Conservation (phyloP, 2,888 invertebrate genomes). For the Hyles lineata region DNA sequence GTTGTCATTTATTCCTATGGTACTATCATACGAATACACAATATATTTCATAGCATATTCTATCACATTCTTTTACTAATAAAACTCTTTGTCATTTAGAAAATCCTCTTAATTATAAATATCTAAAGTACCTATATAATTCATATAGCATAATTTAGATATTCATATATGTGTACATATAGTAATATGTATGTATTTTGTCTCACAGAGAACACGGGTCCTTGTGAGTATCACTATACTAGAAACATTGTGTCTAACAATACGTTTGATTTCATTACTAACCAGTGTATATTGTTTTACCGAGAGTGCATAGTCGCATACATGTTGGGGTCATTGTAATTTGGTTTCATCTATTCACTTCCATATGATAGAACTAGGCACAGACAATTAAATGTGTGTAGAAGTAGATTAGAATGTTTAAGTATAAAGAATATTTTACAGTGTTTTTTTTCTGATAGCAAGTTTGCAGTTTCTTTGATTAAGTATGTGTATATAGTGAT, state of each 20-base stretch:
- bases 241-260: conserved; percentile 6
- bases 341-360: neutral
- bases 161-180: conserved; percentile 40
- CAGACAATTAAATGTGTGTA: neutral
- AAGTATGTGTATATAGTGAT: neutral
- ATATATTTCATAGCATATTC: neutral
- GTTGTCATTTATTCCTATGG: too few relatives aligned
- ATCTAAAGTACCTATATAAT: neutral
- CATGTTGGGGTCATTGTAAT: neutral
- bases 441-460: too few relatives aligned
- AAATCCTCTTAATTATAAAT: neutral
- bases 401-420: neutral
- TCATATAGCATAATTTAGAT: neutral
- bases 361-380: neutral
- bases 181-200: conserved; percentile 69
- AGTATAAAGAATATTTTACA: neutral
- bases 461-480: neutral
- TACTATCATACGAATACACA: too few relatives aligned
- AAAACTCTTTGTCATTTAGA: neutral
- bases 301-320: neutral
- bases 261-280: conserved; percentile 22
- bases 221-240: conserved; percentile 72
- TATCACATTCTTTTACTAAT: conserved; percentile 1
- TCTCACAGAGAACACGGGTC: conserved; percentile 81
- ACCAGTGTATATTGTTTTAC: neutral